Evolutionary conservation across 1,140 invertebrate genomes (phyloP).

Genomic region (Vanessa atalanta): DNA sequence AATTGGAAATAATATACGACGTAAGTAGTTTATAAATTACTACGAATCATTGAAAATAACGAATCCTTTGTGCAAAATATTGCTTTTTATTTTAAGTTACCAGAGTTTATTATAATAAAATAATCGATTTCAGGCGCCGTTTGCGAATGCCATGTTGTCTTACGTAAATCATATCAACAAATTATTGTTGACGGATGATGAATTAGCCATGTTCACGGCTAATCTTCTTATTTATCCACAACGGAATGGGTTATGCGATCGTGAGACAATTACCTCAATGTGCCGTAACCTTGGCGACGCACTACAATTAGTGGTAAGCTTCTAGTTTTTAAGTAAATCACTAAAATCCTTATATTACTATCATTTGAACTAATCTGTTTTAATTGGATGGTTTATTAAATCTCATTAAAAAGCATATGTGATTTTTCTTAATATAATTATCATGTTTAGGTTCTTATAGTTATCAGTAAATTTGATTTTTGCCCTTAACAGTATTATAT

Average conservation of each 20-base stretch:
- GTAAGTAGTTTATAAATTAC: conserved; percentile 83
- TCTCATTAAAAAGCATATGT: too few species aligned
- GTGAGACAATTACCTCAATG: conserved; percentile 86
- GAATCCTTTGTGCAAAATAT: neutral
- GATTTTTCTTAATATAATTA: too few species aligned
- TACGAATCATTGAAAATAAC: neutral
- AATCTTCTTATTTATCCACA: conserved; percentile 92
- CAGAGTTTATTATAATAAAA: too few species aligned
- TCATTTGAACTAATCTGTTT: too few species aligned
- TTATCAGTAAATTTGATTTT: too few species aligned
- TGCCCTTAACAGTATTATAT: too few species aligned
- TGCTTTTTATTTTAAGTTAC: neutral
- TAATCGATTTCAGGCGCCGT: conserved; percentile 82
- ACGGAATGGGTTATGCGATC: conserved; percentile 89
- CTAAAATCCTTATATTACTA: too few species aligned
- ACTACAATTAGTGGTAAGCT: conserved; percentile 86
- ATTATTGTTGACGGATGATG: conserved; percentile 92
- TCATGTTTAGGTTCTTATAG: too few species aligned
- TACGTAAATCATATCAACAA: conserved; percentile 90
- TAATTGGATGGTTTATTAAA: too few species aligned
- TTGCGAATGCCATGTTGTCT: conserved; percentile 87
- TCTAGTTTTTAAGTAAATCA: neutral
- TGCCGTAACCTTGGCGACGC: conserved; percentile 93
- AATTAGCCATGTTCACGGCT: conserved; percentile 94
- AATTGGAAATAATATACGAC: conserved; percentile 96